These are phyloP conservation scores for Caenorhabditis sulstoni DNA, from an alignment of 2,888 invertebrate genomes.

Conservation along the genomic window DNA sequence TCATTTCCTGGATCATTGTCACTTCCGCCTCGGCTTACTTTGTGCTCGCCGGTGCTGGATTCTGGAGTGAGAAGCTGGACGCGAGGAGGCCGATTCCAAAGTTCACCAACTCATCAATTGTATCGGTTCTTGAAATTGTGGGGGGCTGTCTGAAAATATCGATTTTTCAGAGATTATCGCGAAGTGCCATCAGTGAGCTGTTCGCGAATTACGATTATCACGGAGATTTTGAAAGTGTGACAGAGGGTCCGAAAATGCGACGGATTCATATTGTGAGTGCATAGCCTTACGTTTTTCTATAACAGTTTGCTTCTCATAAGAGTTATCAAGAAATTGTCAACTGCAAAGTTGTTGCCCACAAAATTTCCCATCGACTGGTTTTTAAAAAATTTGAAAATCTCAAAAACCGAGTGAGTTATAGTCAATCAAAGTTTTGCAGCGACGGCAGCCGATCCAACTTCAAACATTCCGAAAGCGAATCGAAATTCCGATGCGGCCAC, in stretches of 20 bases:
- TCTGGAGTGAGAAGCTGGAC: slow-evolving; percentile 56
- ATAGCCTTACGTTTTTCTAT: no score
- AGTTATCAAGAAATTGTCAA: background rate
- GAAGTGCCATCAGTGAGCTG: slow-evolving; percentile 58
- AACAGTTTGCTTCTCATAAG: no score
- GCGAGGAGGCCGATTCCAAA: slow-evolving; percentile 21
- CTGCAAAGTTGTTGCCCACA: background rate
- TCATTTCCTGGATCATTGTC: slow-evolving; percentile 61
- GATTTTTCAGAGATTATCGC: slow-evolving; percentile 36
- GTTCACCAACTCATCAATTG: slow-evolving; percentile 25
- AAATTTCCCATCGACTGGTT: no score
- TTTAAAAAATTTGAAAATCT: no score
- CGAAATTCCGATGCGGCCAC: slow-evolving; percentile 64
- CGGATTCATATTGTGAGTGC: slow-evolving; percentile 48
- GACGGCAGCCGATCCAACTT: slow-evolving; percentile 26
- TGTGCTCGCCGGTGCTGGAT: slow-evolving; percentile 42
- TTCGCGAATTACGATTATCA: slow-evolving; percentile 63
- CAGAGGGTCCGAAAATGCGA: slow-evolving; percentile 26
- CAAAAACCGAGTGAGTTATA: background rate
- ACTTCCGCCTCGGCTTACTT: slow-evolving; percentile 47
- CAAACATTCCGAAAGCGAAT: slow-evolving; percentile 42
- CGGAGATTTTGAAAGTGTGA: slow-evolving; percentile 63
- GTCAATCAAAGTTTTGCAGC: slow-evolving; percentile 24
- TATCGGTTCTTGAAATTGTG: slow-evolving; percentile 5
- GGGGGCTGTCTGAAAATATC: background rate